These are phyloP conservation scores for Peucedramus taeniatus DNA, from an alignment of 2,113 vertebrate genomes.

Conservation along the genomic window DNA sequence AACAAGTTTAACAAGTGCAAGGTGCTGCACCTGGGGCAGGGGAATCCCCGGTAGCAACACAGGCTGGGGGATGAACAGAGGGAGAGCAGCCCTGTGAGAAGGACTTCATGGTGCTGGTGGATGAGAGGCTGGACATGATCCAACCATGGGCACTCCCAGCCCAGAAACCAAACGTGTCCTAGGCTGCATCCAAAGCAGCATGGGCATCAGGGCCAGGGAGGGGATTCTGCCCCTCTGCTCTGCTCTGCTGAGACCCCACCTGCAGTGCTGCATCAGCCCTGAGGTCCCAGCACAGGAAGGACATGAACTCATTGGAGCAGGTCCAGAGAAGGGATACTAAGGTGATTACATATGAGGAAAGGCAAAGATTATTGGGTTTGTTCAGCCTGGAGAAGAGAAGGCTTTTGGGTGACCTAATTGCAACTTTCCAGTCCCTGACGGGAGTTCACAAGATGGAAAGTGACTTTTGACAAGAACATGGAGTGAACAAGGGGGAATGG, in stretches of 20 bases:
- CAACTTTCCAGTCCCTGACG: background rate
- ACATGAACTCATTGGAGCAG: background rate
- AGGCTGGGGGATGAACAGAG: background rate
- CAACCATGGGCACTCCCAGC: background rate
- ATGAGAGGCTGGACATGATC: background rate
- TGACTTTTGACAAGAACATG: background rate
- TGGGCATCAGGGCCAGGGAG: background rate
- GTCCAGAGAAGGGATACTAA: background rate
- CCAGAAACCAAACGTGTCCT: background rate
- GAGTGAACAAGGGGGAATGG: background rate
- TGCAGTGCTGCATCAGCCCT: background rate
- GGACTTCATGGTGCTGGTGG: background rate
- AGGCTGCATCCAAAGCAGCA: background rate
- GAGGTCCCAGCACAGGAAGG: background rate
- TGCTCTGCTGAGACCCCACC: background rate
- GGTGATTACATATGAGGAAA: background rate
- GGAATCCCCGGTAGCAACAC: fast-evolving
- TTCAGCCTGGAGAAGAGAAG: background rate
- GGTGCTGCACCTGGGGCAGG: background rate
- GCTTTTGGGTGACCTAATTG: background rate
- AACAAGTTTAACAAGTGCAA: background rate
- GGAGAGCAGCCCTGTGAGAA: fast-evolving
- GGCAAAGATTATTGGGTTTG: background rate
- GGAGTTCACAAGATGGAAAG: background rate
- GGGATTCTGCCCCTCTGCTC: background rate